Percentiles rank a stretch among this genome's conserved stretches.
Evolutionary conservation across 2,888 invertebrate genomes (phyloP).

Genomic region (Agrenia bidenticulata): DNA sequence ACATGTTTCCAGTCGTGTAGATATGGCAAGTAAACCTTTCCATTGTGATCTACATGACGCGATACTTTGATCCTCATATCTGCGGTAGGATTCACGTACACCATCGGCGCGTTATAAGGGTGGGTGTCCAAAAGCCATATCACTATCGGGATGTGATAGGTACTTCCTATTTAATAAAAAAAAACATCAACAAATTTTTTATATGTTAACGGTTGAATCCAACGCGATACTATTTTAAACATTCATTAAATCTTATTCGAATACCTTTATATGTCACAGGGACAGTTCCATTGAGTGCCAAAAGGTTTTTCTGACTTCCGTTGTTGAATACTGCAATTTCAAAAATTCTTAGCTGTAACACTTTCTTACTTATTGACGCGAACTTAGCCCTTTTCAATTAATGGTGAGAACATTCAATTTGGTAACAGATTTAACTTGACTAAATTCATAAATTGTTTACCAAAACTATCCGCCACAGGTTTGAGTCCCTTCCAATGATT

Average conservation of each 20-base stretch:
- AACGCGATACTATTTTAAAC: too few relatives aligned
- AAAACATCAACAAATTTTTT: constrained; percentile 7
- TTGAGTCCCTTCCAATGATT: constrained; percentile 67
- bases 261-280: constrained; percentile 84
- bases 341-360: too few relatives aligned
- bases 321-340: constrained; percentile 83
- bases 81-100: constrained; percentile 72
- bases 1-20: constrained; percentile 89
- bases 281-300: constrained; percentile 86
- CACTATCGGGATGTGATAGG: constrained; percentile 94
- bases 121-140: constrained; percentile 97
- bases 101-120: constrained; percentile 92
- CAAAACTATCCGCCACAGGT: constrained; percentile 68
- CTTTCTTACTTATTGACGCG: too few relatives aligned
- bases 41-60: constrained; percentile 89
- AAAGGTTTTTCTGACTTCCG: constrained; percentile 75
- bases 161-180: constrained; percentile 63
- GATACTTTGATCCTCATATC: constrained; percentile 96
- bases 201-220: too few relatives aligned
- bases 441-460: too few relatives aligned
- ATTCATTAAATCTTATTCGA: too few relatives aligned
- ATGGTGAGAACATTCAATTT: too few relatives aligned
- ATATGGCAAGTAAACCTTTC: constrained; percentile 94
- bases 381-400: too few relatives aligned
- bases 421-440: too few relatives aligned